These are phyloP conservation scores for Polydrusus tereticollis DNA, from an alignment of 2,888 invertebrate genomes.

Conservation along the genomic window DNA sequence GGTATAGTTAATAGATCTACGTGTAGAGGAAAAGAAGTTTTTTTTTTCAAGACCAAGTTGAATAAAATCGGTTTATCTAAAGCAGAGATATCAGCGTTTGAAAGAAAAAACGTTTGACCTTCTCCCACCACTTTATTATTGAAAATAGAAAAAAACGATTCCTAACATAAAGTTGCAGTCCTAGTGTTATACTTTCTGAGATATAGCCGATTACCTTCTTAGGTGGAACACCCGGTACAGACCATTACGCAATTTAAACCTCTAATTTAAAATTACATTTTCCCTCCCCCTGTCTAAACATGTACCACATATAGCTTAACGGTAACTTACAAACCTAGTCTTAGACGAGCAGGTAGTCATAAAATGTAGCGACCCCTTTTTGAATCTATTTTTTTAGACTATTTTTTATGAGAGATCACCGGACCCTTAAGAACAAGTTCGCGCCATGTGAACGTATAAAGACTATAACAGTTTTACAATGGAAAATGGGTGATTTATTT, in stretches of 20 bases:
- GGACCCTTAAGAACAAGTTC: constrained; percentile 20
- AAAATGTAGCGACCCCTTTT: constrained; percentile 8
- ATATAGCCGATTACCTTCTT: no score
- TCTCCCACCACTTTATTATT: no score
- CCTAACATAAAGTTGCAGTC: no score
- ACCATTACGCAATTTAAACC: constrained; percentile 24
- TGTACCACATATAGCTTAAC: constrained; percentile 22
- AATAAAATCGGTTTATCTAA: no score
- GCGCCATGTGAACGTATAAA: constrained; percentile 24
- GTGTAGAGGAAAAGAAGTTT: no score
- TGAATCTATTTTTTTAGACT: constrained; percentile 5
- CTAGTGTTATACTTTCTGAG: no score
- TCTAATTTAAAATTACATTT: constrained; percentile 33
- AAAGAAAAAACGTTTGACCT: no score
- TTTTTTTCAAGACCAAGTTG: no score
- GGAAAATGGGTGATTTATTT: constrained; percentile 20
- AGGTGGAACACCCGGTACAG: no score
- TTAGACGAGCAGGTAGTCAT: constrained; percentile 25
- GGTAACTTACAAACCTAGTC: constrained; percentile 20
- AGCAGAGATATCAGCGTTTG: no score
- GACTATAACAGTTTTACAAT: constrained; percentile 1
- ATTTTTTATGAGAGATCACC: constrained; percentile 17
- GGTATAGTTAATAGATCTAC: no score
- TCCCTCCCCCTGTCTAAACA: constrained; percentile 34
- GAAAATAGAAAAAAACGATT: no score